Percentiles rank a stretch among this genome's conserved stretches.
Conservation (phyloP, 2,888 invertebrate genomes). For the Clivina fossor region DNA sequence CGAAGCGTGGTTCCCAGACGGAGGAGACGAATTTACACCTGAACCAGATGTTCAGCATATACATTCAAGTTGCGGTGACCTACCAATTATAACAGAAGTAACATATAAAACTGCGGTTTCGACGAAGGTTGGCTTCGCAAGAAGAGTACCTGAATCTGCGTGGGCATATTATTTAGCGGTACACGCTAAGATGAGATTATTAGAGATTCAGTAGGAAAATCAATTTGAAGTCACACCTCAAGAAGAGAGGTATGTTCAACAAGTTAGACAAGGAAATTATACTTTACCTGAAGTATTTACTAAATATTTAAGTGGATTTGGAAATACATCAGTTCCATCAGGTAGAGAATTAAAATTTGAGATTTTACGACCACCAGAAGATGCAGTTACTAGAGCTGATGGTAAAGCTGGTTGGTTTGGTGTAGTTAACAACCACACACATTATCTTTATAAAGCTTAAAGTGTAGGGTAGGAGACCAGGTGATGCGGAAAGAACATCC, state of each 20-base stretch:
- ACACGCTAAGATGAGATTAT: not conserved
- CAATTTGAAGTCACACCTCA: not conserved
- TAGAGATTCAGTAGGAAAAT: not conserved
- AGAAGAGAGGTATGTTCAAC: not conserved
- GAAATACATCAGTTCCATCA: not conserved
- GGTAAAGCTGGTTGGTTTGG: no score
- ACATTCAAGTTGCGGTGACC: not conserved
- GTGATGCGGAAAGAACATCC: no score
- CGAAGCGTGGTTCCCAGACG: not conserved
- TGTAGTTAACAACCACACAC: no score
- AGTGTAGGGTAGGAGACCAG: no score
- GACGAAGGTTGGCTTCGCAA: not conserved
- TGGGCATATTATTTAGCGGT: slow-evolving; percentile 2
- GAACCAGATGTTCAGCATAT: slow-evolving; percentile 3
- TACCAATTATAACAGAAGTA: not conserved
- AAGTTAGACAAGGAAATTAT: not conserved
- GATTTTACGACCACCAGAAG: not conserved
- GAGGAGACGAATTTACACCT: not conserved
- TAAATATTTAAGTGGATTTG: not conserved
- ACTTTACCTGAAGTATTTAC: not conserved
- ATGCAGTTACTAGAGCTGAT: not conserved
- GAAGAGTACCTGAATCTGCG: slow-evolving; percentile 1
- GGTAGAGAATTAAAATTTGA: not conserved
- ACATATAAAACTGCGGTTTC: slow-evolving; percentile 6
- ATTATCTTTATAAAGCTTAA: no score